phyloP scores from a whole-genome alignment of 2,888 invertebrate genomes.

The Stenurella melanura region DNA sequence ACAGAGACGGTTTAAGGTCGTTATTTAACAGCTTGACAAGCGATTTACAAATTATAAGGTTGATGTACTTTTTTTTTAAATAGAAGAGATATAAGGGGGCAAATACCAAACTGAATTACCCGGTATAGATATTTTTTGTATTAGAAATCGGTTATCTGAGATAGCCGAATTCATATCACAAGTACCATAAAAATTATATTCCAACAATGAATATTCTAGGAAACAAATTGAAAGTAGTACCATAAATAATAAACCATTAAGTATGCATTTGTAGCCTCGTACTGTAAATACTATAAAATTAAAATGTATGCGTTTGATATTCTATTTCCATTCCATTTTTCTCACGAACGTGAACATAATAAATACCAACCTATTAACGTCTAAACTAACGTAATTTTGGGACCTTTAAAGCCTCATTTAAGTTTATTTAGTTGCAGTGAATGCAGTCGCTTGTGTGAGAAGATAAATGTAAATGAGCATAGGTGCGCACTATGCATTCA shows the following conservation, averaged over 20 bases:
- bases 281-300: background rate
- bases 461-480: slow-evolving; percentile 19
- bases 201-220: too few relatives aligned
- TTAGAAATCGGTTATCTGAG: too few relatives aligned
- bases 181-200: too few relatives aligned
- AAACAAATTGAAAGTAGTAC: too few relatives aligned
- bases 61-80: too few relatives aligned
- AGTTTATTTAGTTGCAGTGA: slow-evolving; percentile 18
- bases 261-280: background rate
- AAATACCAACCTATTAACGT: background rate
- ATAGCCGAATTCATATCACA: too few relatives aligned
- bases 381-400: background rate
- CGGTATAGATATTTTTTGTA: too few relatives aligned
- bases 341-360: background rate
- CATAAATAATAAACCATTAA: background rate
- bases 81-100: too few relatives aligned
- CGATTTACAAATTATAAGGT: too few relatives aligned
- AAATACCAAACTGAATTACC: too few relatives aligned
- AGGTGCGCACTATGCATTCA: slow-evolving; percentile 16
- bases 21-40: too few relatives aligned
- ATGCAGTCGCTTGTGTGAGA: background rate
- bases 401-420: slow-evolving; percentile 8
- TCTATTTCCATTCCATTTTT: background rate
- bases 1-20: too few relatives aligned
- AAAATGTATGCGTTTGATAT: background rate